Evolutionary conservation across 2,113 vertebrate species (phyloP).

Genomic region (Platysternon megacephalum): DNA sequence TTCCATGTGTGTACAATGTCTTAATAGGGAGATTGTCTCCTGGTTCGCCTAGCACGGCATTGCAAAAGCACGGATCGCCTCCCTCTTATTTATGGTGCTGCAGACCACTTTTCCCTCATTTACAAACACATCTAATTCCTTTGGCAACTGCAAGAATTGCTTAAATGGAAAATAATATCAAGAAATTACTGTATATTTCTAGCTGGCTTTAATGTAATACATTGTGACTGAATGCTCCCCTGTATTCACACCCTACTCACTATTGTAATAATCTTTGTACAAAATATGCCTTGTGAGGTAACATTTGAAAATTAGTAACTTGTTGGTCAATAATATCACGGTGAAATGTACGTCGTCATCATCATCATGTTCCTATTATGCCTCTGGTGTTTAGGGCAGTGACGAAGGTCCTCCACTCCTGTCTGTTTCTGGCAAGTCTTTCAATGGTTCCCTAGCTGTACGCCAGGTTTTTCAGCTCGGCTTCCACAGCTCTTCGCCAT

Average conservation of each 20-base stretch:
- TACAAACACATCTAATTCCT: neutral
- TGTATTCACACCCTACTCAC: neutral
- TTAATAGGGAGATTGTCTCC: neutral
- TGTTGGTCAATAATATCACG: neutral
- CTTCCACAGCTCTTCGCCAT: too few relatives aligned
- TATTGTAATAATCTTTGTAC: neutral
- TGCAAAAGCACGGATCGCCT: neutral
- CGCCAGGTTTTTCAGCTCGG: too few relatives aligned
- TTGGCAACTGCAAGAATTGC: neutral
- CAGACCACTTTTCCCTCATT: neutral
- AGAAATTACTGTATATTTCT: neutral
- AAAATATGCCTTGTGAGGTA: neutral
- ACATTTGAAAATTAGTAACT: neutral
- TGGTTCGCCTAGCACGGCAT: neutral
- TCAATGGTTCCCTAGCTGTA: too few relatives aligned
- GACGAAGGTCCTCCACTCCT: too few relatives aligned
- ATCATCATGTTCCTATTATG: too few relatives aligned
- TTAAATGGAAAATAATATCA: neutral
- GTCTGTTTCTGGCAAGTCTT: too few relatives aligned
- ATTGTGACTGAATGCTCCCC: too few relatives aligned
- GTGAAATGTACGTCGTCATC: neutral
- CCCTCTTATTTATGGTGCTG: neutral
- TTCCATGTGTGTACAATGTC: neutral
- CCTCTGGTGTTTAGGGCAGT: too few relatives aligned
- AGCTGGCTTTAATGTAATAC: neutral